A percentile compares a stretch with the other conserved stretches of the same genome.
Conservation (phyloP, 2,797 vertebrate species). For the Darevskia nairensis region DNA sequence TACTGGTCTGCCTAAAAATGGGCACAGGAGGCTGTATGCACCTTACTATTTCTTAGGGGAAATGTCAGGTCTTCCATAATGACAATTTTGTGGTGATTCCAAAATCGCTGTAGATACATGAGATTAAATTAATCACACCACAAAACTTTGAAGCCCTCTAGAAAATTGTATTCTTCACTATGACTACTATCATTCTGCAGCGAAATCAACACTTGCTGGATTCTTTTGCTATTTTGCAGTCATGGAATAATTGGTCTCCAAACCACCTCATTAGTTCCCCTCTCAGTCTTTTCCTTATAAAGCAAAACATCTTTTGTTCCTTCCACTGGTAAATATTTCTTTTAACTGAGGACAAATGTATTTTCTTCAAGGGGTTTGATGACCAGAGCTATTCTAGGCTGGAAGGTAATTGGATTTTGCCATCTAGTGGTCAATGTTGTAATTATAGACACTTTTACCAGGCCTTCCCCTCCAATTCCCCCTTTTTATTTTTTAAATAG, state of each 20-base stretch:
- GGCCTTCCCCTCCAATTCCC: no score
- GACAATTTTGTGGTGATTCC: not conserved
- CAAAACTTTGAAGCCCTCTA: not conserved
- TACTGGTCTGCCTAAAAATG: not conserved
- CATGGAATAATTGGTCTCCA: not conserved
- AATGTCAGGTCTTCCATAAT: not conserved
- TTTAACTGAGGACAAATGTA: not conserved
- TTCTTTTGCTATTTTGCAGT: not conserved
- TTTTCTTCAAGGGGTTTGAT: rapidly evolving
- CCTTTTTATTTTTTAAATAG: no score
- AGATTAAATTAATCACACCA: not conserved
- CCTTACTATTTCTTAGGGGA: not conserved
- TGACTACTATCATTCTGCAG: not conserved
- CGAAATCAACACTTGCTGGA: not conserved
- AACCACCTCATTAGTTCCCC: not conserved
- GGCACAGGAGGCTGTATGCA: not conserved
- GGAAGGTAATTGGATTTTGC: constrained; percentile 64
- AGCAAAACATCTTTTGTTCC: not conserved
- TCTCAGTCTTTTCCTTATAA: not conserved
- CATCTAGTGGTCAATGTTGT: constrained; percentile 75
- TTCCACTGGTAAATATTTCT: not conserved
- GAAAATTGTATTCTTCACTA: not conserved
- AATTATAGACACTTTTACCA: constrained; percentile 26
- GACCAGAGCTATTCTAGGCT: not conserved
- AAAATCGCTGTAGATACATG: not conserved